phyloP scores from a whole-genome alignment of 1,140 invertebrate genomes.

The Potamilus streckersoni region DNA sequence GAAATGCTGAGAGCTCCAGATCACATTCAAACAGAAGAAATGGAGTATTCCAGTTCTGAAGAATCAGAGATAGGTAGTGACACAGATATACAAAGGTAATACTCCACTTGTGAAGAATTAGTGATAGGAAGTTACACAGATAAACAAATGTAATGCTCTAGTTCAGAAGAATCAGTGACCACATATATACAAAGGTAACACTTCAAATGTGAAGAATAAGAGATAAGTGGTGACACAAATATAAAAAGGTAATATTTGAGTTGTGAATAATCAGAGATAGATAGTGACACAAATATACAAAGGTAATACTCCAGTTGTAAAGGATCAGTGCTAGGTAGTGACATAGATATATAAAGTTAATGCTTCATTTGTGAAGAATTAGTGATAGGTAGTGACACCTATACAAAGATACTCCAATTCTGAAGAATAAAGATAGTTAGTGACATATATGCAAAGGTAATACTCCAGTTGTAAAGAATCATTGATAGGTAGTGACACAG shows the following conservation, averaged over 20 bases:
- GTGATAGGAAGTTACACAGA: slow-evolving; percentile 80
- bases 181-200: slow-evolving; percentile 31
- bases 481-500: slow-evolving; percentile 80
- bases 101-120: slow-evolving; percentile 75
- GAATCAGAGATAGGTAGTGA: slow-evolving; percentile 88
- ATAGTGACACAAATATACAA: slow-evolving; percentile 72
- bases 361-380: slow-evolving; percentile 75
- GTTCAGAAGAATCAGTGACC: slow-evolving; percentile 80
- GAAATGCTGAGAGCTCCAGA: no score
- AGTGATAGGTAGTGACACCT: slow-evolving; percentile 80
- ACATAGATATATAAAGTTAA: slow-evolving; percentile 53
- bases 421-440: slow-evolving; percentile 85
- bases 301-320: slow-evolving; percentile 60
- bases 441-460: no score
- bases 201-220: slow-evolving; percentile 76
- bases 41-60: slow-evolving; percentile 60
- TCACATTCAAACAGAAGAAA: slow-evolving; percentile 34
- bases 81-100: slow-evolving; percentile 34
- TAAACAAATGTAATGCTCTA: slow-evolving; percentile 34
- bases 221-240: slow-evolving; percentile 78
- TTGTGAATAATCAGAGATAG: slow-evolving; percentile 82
- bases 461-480: slow-evolving; percentile 76
- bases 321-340: slow-evolving; percentile 87
- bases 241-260: slow-evolving; percentile 7
- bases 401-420: slow-evolving; percentile 36